Conservation (phyloP, 2,113 vertebrate genomes). For the Rhynchopsitta pachyrhyncha region DNA sequence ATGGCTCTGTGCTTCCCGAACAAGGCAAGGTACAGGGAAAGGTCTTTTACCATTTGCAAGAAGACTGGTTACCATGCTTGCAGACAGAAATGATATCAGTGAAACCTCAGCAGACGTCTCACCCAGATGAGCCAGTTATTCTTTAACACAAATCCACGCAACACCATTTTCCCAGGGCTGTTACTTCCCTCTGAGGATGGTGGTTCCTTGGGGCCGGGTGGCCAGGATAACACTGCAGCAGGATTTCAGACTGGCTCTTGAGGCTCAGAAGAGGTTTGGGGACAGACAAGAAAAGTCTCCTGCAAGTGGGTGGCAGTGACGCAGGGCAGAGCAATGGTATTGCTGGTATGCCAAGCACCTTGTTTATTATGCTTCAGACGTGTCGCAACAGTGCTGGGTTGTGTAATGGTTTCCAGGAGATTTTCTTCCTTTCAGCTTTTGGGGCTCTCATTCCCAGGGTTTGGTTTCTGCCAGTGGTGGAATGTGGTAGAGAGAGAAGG, state of each 20-base stretch:
- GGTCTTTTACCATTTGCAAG: not conserved
- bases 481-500: not conserved
- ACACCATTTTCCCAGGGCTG: not conserved
- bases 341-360: conserved; percentile 47
- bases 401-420: conserved; percentile 44
- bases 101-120: not conserved
- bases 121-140: not conserved
- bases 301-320: conserved; percentile 37
- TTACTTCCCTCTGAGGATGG: not conserved
- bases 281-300: conserved; percentile 6
- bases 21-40: accelerated
- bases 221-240: not conserved
- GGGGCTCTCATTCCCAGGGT: not conserved
- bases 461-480: conserved; percentile 6
- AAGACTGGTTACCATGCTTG: not conserved
- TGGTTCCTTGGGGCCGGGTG: not conserved
- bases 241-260: not conserved
- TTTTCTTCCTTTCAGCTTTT: conserved; percentile 11
- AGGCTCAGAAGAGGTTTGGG: not conserved
- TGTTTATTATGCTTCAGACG: not conserved
- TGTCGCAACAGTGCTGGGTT: conserved; percentile 41
- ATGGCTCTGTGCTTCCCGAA: accelerated
- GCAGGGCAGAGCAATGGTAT: conserved; percentile 11
- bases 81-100: not conserved
- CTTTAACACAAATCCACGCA: not conserved